Percentiles rank a stretch among this genome's conserved stretches.
Conservation (phyloP, 1,140 invertebrate species). For the Rhagoletis zephyria region DNA sequence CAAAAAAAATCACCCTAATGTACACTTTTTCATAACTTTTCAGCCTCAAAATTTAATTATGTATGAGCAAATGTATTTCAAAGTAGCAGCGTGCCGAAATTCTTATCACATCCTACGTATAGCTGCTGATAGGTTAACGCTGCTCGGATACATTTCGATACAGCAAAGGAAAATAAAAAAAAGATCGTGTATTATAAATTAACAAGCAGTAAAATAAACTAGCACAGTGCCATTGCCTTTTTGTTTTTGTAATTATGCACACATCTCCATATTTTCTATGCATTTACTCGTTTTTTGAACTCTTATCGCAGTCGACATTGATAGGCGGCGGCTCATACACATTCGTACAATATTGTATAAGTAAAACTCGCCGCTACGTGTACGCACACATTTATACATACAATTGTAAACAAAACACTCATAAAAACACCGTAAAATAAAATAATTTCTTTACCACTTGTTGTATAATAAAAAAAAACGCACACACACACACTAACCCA, state of each 20-base stretch:
- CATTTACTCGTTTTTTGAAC: neutral
- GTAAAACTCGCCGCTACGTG: neutral
- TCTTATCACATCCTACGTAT: slow-evolving; percentile 1
- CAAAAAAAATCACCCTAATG: too few species aligned
- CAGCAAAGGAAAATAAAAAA: slow-evolving; percentile 7
- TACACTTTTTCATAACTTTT: too few species aligned
- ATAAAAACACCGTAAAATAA: neutral
- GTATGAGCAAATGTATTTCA: too few species aligned
- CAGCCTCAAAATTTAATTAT: too few species aligned
- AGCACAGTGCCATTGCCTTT: too few species aligned
- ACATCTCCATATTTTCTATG: neutral
- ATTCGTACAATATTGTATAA: too few species aligned
- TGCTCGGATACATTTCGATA: neutral
- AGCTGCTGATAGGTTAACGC: neutral
- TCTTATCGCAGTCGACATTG: slow-evolving; percentile 37
- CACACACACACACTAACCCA: neutral
- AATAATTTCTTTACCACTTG: slow-evolving; percentile 19
- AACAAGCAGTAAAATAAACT: neutral
- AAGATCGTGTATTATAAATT: neutral
- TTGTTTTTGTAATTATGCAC: neutral
- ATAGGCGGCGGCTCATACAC: neutral
- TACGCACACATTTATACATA: neutral
- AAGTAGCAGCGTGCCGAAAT: neutral
- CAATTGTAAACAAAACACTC: slow-evolving; percentile 41
- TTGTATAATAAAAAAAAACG: slow-evolving; percentile 18